phyloP scores from a whole-genome alignment of 92 coral and sea anemone species.

The Hydrozoanthus gracilis region DNA sequence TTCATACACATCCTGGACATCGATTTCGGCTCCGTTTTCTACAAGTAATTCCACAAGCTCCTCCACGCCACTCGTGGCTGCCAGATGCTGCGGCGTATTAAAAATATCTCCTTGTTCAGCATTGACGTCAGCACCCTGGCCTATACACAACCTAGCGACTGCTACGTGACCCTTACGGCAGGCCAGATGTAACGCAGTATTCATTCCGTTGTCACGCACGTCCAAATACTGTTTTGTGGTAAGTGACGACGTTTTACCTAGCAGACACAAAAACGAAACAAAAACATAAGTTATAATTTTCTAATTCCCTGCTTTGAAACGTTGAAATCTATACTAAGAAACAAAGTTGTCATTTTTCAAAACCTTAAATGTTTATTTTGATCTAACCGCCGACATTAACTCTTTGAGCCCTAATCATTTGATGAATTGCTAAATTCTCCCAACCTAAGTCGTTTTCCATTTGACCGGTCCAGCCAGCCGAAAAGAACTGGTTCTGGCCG shows the following conservation, averaged over 20 bases:
- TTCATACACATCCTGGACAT: constrained; percentile 56
- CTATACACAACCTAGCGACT: constrained; percentile 54
- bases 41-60: constrained; percentile 66
- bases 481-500: too few relatives aligned
- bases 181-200: constrained; percentile 69
- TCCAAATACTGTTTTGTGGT: constrained; percentile 35
- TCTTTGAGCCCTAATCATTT: too few relatives aligned
- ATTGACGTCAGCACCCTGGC: constrained; percentile 70
- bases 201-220: constrained; percentile 63
- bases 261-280: neutral
- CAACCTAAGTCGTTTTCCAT: too few relatives aligned
- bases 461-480: too few relatives aligned
- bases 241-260: neutral
- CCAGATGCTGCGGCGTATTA: constrained; percentile 81
- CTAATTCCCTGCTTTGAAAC: too few relatives aligned
- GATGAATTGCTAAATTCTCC: too few relatives aligned
- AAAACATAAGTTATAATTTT: too few relatives aligned
- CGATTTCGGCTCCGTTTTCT: constrained; percentile 66
- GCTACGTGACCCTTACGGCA: constrained; percentile 67
- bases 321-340: too few relatives aligned
- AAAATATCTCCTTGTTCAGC: constrained; percentile 51
- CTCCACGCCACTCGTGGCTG: constrained; percentile 76
- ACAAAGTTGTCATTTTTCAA: too few relatives aligned
- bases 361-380: too few relatives aligned
- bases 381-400: too few relatives aligned